A percentile compares a stretch with the other conserved stretches of the same genome.
Conservation (phyloP, 2,797 vertebrate species). For the Poeciliopsis infans region DNA sequence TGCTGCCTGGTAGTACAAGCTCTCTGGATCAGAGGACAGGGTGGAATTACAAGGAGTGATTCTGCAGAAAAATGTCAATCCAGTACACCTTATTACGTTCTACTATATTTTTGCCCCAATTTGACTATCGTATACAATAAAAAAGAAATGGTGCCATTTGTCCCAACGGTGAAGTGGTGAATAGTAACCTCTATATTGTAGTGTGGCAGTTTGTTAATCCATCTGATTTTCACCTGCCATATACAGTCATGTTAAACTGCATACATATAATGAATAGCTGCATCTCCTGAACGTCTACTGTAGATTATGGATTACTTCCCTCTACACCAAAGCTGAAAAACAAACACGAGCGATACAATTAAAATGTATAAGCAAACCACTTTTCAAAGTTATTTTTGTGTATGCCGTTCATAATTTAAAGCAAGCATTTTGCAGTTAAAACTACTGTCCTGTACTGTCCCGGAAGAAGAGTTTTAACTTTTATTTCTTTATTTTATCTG, state of each 20-base stretch:
- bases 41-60: not conserved
- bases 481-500: not conserved
- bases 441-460: not conserved
- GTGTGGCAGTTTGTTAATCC: not conserved
- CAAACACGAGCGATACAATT: not conserved
- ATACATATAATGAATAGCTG: not conserved
- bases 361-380: not conserved
- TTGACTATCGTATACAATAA: not conserved
- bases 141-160: not conserved
- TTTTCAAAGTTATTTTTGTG: not conserved
- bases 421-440: not conserved
- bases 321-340: not conserved
- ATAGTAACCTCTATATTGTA: not conserved
- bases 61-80: not conserved
- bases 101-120: not conserved
- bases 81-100: not conserved
- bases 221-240: not conserved
- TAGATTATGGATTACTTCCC: not conserved
- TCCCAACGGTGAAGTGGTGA: not conserved
- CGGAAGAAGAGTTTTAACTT: not conserved
- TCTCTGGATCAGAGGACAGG: not conserved
- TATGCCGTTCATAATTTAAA: not conserved
- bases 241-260: not conserved
- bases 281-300: not conserved
- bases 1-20: conserved; percentile 37